A percentile compares a stretch with the other conserved stretches of the same genome.
Conservation (phyloP, 2,888 invertebrate species). For the Pseudococcus viburni region DNA sequence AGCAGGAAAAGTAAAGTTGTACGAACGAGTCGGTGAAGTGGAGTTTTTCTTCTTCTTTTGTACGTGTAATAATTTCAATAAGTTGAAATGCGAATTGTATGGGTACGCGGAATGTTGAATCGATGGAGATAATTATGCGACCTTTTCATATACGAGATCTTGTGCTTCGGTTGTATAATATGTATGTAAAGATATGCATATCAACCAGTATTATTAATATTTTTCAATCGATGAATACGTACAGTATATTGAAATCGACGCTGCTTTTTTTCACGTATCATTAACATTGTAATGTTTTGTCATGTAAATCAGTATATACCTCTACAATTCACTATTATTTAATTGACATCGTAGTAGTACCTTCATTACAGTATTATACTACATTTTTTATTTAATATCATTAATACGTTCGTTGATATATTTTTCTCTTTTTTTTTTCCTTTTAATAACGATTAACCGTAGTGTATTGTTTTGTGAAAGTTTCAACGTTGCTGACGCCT, state of each 20-base stretch:
- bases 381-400: slow-evolving; percentile 28
- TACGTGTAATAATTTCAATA: slow-evolving; percentile 11
- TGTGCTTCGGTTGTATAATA: background rate
- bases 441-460: slow-evolving; percentile 30
- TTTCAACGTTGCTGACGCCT: background rate
- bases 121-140: slow-evolving; percentile 1
- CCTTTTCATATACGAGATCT: background rate
- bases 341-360: background rate
- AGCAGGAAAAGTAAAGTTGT: background rate
- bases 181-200: background rate
- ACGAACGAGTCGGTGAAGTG: background rate
- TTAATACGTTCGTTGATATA: background rate
- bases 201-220: background rate
- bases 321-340: background rate
- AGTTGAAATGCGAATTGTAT: background rate
- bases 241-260: background rate
- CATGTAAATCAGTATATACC: background rate
- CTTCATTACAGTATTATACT: slow-evolving; percentile 3
- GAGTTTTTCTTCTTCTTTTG: background rate
- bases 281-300: slow-evolving; percentile 6
- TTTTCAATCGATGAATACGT: background rate
- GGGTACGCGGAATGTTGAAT: background rate
- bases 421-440: background rate
- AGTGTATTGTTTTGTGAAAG: slow-evolving; percentile 34
- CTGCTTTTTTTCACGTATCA: background rate